Evolutionary conservation across 2,797 vertebrate species (phyloP).

Genomic region (Iguana delicatissima): DNA sequence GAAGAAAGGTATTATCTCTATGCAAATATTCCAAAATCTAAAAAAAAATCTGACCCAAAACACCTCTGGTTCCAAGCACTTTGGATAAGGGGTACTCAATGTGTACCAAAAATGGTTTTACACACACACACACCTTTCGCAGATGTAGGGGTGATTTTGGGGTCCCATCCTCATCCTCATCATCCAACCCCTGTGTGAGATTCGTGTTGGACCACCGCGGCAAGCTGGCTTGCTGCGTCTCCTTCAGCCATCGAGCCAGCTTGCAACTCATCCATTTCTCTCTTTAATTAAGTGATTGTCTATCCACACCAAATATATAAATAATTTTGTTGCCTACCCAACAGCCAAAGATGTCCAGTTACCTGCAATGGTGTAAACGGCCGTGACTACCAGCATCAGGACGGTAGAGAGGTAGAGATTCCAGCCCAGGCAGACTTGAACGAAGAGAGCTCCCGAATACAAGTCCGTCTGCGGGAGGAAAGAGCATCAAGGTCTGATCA

Average conservation of each 20-base stretch:
- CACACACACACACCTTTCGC: too few species aligned
- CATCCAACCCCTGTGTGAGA: not conserved
- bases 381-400: conserved; percentile 89
- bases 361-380: conserved; percentile 93
- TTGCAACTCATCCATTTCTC: not conserved
- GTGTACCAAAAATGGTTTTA: too few species aligned
- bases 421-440: conserved; percentile 95
- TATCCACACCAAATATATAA: too few species aligned
- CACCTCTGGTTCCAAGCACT: too few species aligned
- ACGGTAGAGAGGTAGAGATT: conserved; percentile 91
- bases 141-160: too few species aligned
- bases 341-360: not conserved
- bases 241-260: not conserved
- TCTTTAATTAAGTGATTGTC: too few species aligned
- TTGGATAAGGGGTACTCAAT: too few species aligned
- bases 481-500: not conserved
- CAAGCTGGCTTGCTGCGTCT: not conserved
- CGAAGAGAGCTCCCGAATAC: conserved; percentile 90
- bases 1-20: too few species aligned
- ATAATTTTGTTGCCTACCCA: not conserved
- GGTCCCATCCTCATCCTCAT: too few species aligned
- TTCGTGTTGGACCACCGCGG: not conserved
- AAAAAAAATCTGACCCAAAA: too few species aligned
- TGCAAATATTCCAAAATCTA: too few species aligned
- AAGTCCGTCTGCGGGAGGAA: conserved; percentile 86